Evolutionary conservation across 2,113 vertebrate genomes (phyloP).

Genomic region (Cyanoderma ruficeps): DNA sequence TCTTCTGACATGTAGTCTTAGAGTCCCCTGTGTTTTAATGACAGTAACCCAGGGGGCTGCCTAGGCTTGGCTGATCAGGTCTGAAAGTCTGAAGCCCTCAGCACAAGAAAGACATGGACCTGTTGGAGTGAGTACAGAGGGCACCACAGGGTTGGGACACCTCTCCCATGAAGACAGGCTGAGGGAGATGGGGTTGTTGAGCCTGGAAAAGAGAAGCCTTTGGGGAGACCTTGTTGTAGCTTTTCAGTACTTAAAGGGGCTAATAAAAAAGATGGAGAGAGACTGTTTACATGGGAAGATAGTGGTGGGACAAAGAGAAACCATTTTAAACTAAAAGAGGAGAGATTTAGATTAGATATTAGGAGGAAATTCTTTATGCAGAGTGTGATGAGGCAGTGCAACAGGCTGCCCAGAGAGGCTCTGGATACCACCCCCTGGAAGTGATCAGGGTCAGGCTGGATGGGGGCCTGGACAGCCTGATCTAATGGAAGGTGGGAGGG

Average conservation of each 20-base stretch:
- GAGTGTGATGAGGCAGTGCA: not conserved
- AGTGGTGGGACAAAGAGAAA: not conserved
- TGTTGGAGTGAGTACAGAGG: not conserved
- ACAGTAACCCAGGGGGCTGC: not conserved
- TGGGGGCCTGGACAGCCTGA: too few relatives aligned
- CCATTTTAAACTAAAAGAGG: not conserved
- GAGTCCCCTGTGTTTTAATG: not conserved
- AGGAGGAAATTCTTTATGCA: not conserved
- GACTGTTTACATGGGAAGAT: not conserved
- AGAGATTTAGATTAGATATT: not conserved
- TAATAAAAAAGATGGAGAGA: too few relatives aligned
- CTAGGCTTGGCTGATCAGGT: not conserved
- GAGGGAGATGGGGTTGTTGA: not conserved
- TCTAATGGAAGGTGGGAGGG: not conserved
- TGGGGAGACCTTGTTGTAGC: not conserved
- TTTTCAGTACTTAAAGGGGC: not conserved
- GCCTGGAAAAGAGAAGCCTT: not conserved
- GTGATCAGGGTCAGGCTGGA: not conserved
- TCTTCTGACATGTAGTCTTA: not conserved
- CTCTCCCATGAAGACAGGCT: accelerated
- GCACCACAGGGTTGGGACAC: not conserved
- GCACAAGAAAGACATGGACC: not conserved
- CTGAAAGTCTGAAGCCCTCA: not conserved
- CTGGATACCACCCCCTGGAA: not conserved
- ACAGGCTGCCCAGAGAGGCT: not conserved